Evolutionary conservation across 2,888 invertebrate species (phyloP).

Genomic region (Thymelicus lineola): DNA sequence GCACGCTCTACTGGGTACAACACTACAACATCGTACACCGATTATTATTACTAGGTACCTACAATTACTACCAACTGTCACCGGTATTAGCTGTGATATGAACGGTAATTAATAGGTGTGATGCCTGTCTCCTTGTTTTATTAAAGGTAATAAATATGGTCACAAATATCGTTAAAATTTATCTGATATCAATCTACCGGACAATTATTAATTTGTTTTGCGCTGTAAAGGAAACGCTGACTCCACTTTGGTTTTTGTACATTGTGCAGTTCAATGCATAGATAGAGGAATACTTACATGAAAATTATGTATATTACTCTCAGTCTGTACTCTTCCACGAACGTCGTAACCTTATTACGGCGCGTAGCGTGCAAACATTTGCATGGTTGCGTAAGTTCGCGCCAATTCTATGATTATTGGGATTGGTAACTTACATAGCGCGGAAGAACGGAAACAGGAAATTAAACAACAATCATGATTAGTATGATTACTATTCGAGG

Average conservation of each 20-base stretch:
- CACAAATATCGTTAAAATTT: no score
- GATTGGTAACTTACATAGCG: slow-evolving; percentile 49
- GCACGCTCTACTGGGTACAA: not conserved
- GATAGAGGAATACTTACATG: no score
- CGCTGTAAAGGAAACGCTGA: no score
- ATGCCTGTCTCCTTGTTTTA: no score
- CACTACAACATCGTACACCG: not conserved
- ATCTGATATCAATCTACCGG: no score
- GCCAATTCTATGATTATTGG: slow-evolving; percentile 34
- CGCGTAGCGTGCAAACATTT: slow-evolving; percentile 59
- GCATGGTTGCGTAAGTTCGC: slow-evolving; percentile 60
- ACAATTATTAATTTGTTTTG: no score
- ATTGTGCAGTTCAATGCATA: not conserved
- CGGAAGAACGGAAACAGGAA: slow-evolving; percentile 73
- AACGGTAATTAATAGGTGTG: no score
- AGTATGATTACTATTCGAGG: slow-evolving; percentile 32
- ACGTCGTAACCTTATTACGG: slow-evolving; percentile 21
- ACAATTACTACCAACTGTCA: not conserved
- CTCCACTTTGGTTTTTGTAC: no score
- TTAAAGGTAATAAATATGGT: no score
- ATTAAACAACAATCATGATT: slow-evolving; percentile 45
- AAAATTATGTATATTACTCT: no score
- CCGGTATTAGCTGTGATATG: no score
- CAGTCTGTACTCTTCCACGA: not conserved
- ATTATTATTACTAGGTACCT: not conserved